Base-by-base conservation (phyloP, 2,113 vertebrate genomes). In the Pseudopipra pipra region DNA sequence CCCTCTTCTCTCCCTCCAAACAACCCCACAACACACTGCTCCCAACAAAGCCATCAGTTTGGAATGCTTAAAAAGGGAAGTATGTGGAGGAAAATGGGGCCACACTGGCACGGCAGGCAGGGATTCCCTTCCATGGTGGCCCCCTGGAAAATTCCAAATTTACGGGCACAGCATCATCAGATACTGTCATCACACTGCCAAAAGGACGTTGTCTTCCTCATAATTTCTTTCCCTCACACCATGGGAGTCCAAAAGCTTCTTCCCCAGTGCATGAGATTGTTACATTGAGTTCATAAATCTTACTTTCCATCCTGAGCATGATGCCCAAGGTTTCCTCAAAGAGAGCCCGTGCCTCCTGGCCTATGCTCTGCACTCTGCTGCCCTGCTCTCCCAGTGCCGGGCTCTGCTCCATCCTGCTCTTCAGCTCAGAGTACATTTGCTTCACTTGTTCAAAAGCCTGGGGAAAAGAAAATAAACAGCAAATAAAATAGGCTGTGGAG, bases 261-360 rank as follows among this genome's bases (percentile, higher is more conserved):
- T 44, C 24, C 54, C 73, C 33, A 23, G 35, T 0, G 1, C 8
- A 1, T 0, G 6, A 49, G 54, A 4, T 15, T 2, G 22, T 27
- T 14, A 18, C 23, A 6, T 0, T 0, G 44, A 39, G 35, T 8
- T 31, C 27, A 56, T 4, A 51, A 39, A 20, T 23, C 95, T 98
- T 98, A 99, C 99, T 98, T 97, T 95, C 89, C 89, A 99, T 98
- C 95, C 93, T 96, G 58, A 96, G 94, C 96, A 98, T 86, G 97
- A 98, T 99, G 84, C 71, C 74, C 63, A 96, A 17, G 2, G 98
- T 99, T 62, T 98, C 98, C 89, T 98, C 97, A 31, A 98, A 95
- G 24, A 99, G 97, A 14, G 72, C 71, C 52, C 93, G 97, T 1
- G 98, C 98, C 23, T 99, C 97, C 11, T 14, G 51, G 93, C 98